These are phyloP conservation scores for Diorhabda elongata DNA, from an alignment of 1,140 invertebrate genomes.

Conservation along the genomic window DNA sequence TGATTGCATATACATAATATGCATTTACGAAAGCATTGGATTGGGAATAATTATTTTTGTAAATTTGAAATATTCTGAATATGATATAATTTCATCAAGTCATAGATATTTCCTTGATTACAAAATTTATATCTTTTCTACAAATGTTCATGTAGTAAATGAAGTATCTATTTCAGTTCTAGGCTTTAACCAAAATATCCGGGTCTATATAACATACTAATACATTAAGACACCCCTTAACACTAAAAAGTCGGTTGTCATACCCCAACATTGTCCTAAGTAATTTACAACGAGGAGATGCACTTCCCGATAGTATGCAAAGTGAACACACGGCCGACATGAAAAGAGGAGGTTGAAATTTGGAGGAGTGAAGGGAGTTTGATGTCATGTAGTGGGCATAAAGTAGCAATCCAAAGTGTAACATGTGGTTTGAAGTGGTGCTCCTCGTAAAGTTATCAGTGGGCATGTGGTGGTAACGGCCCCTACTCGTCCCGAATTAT, in stretches of 20 bases:
- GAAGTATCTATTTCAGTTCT: no score
- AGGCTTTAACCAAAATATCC: no score
- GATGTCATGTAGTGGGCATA: conserved; percentile 40
- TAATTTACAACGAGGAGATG: conserved; percentile 18
- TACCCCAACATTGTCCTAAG: not conserved
- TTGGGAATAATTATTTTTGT: no score
- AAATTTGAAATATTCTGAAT: no score
- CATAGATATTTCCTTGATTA: no score
- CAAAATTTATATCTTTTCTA: no score
- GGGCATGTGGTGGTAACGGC: conserved; percentile 46
- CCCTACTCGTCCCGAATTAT: conserved; percentile 38
- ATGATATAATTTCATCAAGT: no score
- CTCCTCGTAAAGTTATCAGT: conserved; percentile 45
- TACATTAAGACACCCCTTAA: not conserved
- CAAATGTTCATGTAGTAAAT: no score
- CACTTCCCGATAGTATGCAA: conserved; percentile 7
- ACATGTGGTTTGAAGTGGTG: conserved; percentile 45
- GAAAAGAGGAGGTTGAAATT: conserved; percentile 23
- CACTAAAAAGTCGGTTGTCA: not conserved
- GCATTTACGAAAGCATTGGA: no score
- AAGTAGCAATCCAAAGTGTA: conserved; percentile 41
- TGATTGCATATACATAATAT: no score
- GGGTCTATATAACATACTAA: no score
- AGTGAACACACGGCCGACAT: not conserved
- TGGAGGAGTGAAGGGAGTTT: conserved; percentile 14